Evolutionary conservation across 2,113 vertebrate species (phyloP), one percentile per base, ranked within the genome.

Genomic region (Paramisgurnus dabryanus): DNA sequence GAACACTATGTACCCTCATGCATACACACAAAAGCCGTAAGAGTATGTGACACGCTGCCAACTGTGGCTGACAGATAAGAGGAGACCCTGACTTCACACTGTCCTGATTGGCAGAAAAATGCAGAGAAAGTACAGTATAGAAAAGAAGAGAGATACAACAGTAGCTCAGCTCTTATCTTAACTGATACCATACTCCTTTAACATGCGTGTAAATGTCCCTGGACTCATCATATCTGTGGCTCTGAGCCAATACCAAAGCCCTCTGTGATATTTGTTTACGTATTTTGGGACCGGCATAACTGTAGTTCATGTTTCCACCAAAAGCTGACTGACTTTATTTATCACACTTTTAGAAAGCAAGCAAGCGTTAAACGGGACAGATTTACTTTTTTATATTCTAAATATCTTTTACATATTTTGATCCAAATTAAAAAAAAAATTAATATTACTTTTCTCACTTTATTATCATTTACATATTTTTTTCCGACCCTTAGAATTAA

Each of bases 61-160:
- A 85, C 84, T 90, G 89, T 73, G 85, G 55, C 82, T 69, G 79
- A 79, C 55, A 89, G 91, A 91, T 92, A 91, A 86, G 84, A 57
- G 77, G 61, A 55, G 63, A 80, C 82, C 88, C 73, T 45, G 75
- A 71, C 77, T 82, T 69, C 34, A 81, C 13, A 57, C 27, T 80
- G 76, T 22, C 10, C 60, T 82, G 83, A 89, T 87, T 86, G 74
- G 69, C 7, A 73, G 70, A 79, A 78, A 67, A 76, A 61, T 63
- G 41, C 64, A 84, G 81, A 87, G 83, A 34, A 84, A 45, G 61
- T 81, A 53, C 57, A 40, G 15, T 34, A 34, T 34, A 76, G 65
- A 43, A 61, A 27, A 6, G 22, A 17, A 72, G 67, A 72, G 67
- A 39, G 41, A n/a, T 13, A 22, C 49, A 83, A 17, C 8, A 34